Evolutionary conservation across 2,113 vertebrate genomes (phyloP).

Genomic region (Lophura nycthemera): DNA sequence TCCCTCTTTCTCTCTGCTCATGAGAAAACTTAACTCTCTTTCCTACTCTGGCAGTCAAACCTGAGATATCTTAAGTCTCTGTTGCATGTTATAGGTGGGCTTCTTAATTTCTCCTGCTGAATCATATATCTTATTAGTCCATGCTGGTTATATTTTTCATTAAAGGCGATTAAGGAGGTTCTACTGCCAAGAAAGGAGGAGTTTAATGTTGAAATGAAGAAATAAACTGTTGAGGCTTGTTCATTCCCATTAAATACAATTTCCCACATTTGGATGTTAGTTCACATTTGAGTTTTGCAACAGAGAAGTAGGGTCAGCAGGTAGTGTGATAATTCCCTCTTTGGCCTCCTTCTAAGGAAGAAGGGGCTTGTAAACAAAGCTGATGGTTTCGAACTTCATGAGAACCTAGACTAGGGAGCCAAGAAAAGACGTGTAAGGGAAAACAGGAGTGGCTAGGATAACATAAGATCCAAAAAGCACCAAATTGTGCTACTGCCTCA

Average conservation of each 20-base stretch:
- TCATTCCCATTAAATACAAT: background rate
- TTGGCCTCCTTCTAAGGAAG: background rate
- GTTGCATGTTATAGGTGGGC: background rate
- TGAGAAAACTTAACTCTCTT: background rate
- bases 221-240: background rate
- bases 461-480: background rate
- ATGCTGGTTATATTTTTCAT: background rate
- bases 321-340: background rate
- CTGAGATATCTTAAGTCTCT: background rate
- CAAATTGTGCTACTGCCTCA: background rate
- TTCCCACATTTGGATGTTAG: background rate
- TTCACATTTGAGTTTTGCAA: background rate
- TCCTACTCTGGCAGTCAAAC: background rate
- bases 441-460: background rate
- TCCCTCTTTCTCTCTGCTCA: background rate
- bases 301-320: background rate
- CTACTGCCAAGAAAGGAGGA: background rate
- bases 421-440: background rate
- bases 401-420: background rate
- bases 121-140: background rate
- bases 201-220: background rate
- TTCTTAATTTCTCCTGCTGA: background rate
- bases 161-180: background rate
- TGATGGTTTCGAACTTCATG: background rate
- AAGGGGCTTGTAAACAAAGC: background rate